A percentile compares a stretch with the other conserved stretches of the same genome.
These are phyloP conservation scores for Petrocephalus schoutedeni DNA, from an alignment of 2,797 vertebrate genomes.

Conservation along the genomic window DNA sequence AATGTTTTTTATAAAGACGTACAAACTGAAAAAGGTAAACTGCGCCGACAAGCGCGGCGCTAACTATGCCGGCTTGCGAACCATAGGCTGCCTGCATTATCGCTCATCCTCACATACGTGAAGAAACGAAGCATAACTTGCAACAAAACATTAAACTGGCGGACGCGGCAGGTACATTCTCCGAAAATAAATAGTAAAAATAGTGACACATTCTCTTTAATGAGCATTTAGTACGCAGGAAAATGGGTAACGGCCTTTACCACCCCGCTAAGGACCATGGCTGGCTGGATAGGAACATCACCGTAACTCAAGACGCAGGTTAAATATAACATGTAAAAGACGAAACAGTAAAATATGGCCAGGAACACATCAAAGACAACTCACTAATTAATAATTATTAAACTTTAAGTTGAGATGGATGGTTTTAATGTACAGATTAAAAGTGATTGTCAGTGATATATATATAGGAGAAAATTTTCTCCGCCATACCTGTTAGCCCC, in stretches of 20 bases:
- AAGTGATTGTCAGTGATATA: constrained; percentile 46
- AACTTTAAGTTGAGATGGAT: rapidly evolving
- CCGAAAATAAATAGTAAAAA: neutral
- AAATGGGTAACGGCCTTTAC: neutral
- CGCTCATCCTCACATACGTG: neutral
- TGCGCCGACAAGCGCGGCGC: neutral
- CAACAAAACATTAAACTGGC: neutral
- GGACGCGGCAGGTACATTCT: neutral
- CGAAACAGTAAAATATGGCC: rapidly evolving
- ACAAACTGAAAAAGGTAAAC: neutral
- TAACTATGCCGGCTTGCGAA: neutral
- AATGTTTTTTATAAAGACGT: neutral
- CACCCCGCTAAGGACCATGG: neutral
- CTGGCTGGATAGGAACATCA: neutral
- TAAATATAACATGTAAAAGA: constrained; percentile 26
- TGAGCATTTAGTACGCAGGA: neutral
- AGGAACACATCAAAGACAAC: neutral
- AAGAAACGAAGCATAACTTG: neutral
- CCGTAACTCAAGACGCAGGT: neutral
- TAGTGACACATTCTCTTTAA: neutral
- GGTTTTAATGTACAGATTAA: constrained; percentile 45
- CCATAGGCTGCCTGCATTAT: neutral
- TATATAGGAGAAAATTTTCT: constrained; percentile 23
- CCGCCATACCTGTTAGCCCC: constrained; percentile 64
- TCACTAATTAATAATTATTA: rapidly evolving